These are phyloP conservation scores for Nowickia ferox DNA, from an alignment of 2,888 invertebrate genomes.

Conservation along the genomic window DNA sequence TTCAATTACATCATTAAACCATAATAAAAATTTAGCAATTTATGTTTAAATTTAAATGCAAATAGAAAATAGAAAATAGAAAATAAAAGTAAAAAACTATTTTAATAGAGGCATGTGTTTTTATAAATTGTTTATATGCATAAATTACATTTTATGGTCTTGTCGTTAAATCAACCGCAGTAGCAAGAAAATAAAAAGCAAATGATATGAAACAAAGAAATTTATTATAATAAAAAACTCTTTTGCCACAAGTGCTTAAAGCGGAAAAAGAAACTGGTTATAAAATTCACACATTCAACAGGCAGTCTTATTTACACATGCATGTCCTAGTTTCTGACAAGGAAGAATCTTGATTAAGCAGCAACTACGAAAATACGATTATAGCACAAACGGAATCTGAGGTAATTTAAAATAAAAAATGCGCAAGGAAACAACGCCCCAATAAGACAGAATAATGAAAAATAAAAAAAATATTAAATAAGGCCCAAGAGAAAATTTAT, in stretches of 20 bases:
- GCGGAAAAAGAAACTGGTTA: neutral
- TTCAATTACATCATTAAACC: neutral
- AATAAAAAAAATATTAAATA: no score
- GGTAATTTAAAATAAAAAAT: no score
- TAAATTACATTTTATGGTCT: conserved; percentile 26
- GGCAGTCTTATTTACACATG: neutral
- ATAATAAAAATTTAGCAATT: conserved; percentile 1
- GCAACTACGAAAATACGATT: no score
- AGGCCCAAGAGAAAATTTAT: no score
- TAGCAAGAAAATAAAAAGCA: neutral
- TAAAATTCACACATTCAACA: neutral
- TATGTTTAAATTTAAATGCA: neutral
- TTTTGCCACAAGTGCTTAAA: neutral
- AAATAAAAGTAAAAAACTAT: conserved; percentile 1
- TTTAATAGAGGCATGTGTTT: conserved; percentile 8
- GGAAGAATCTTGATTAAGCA: no score
- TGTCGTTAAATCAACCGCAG: conserved; percentile 16
- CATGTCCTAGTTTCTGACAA: no score
- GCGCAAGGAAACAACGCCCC: no score
- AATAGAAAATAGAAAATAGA: neutral
- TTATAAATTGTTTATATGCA: conserved; percentile 26
- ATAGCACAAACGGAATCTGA: no score
- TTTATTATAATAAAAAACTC: neutral
- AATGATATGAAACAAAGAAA: neutral
- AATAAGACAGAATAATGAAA: no score